A percentile compares a stretch with the other conserved stretches of the same genome.
phyloP scores from a whole-genome alignment of 2,888 invertebrate species.

The Liposcelis brunnea region DNA sequence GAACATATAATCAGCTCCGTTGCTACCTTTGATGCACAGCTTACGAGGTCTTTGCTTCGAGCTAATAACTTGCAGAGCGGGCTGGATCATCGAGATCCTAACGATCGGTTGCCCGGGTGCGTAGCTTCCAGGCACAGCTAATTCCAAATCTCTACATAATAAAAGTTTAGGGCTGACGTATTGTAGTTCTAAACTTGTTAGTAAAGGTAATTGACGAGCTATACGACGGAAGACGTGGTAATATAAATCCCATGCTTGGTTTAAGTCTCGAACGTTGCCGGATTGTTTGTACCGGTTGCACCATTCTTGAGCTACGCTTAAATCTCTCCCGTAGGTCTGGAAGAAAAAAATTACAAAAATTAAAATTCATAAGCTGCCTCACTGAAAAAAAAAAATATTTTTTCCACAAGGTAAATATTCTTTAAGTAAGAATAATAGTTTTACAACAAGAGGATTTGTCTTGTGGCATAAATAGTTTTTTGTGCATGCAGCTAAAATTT shows the following conservation, averaged over 20 bases:
- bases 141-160: constrained; percentile 76
- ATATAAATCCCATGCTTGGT: constrained; percentile 98
- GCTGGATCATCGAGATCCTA: constrained; percentile 76
- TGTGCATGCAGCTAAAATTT: background rate
- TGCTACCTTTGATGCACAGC: constrained; percentile 76
- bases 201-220: constrained; percentile 81
- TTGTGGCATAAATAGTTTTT: background rate
- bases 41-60: constrained; percentile 97
- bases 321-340: constrained; percentile 79
- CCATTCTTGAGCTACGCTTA: constrained; percentile 90
- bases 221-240: constrained; percentile 97
- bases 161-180: constrained; percentile 89
- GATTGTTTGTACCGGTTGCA: constrained; percentile 79
- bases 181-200: constrained; percentile 79
- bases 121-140: constrained; percentile 97
- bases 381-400: too few species aligned
- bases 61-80: constrained; percentile 86
- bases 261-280: constrained; percentile 75
- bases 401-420: too few species aligned
- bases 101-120: constrained; percentile 81
- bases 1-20: constrained; percentile 98
- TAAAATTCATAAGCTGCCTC: too few species aligned
- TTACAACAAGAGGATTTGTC: background rate
- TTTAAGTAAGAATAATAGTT: too few species aligned
- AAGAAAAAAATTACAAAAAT: constrained; percentile 12